Evolutionary conservation across 2,797 vertebrate species (phyloP).

Genomic region (Hippocampus kuda): DNA sequence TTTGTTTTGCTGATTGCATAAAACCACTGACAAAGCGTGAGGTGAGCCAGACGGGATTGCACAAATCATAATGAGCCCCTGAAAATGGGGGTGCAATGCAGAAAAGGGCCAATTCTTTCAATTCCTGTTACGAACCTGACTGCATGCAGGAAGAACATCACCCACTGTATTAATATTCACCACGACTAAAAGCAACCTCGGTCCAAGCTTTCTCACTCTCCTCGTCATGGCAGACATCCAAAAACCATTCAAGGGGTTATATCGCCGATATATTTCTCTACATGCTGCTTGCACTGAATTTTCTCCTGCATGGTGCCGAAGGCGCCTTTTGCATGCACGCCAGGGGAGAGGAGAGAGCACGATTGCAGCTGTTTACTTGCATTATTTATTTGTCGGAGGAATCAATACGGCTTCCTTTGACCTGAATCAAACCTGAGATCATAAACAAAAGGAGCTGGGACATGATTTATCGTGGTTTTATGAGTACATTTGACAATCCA

Average conservation of each 20-base stretch:
- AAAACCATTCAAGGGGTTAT: conserved; percentile 5
- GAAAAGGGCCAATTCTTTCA: too few relatives aligned
- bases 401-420: conserved; percentile 1
- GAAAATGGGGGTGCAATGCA: too few relatives aligned
- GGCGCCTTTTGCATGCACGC: neutral
- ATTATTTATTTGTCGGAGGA: conserved; percentile 26
- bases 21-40: too few relatives aligned
- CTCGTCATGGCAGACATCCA: conserved; percentile 2
- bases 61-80: too few relatives aligned
- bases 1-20: too few relatives aligned
- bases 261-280: neutral
- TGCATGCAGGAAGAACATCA: neutral
- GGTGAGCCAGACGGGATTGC: too few relatives aligned
- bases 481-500: neutral
- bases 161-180: conserved; percentile 13
- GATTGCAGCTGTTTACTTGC: conserved; percentile 6
- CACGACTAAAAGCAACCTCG: neutral
- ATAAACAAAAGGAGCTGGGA: conserved; percentile 10
- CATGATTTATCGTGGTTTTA: neutral
- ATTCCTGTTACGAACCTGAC: neutral
- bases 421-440: neutral
- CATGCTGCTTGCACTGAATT: neutral
- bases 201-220: conserved; percentile 2
- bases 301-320: neutral
- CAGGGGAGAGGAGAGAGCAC: neutral